These are phyloP conservation scores for Synanthedon andrenaeformis DNA, from an alignment of 2,888 invertebrate genomes.

Conservation along the genomic window DNA sequence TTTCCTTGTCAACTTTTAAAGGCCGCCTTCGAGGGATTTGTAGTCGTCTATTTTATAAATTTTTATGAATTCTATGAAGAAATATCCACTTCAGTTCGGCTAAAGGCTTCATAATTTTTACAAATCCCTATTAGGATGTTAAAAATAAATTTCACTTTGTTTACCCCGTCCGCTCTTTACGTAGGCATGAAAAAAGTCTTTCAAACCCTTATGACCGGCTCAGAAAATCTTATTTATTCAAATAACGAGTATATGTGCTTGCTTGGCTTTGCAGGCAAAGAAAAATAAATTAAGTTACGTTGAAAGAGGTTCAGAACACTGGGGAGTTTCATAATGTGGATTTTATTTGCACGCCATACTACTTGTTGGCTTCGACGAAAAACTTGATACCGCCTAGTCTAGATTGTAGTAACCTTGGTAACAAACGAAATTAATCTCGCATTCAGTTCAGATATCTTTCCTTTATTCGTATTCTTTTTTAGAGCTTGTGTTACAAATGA, in stretches of 20 bases:
- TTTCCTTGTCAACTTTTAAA: no score
- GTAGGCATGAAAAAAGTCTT: constrained; percentile 30
- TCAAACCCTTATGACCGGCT: background rate
- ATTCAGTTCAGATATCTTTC: no score
- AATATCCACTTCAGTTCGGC: no score
- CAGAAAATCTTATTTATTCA: background rate
- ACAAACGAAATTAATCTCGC: no score
- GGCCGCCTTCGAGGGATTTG: no score
- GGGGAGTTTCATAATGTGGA: background rate
- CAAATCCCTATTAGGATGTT: constrained; percentile 11
- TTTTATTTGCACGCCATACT: background rate
- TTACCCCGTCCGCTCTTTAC: constrained; percentile 24
- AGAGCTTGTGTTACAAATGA: no score
- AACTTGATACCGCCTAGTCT: background rate
- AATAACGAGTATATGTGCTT: background rate
- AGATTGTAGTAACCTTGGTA: no score
- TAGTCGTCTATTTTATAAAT: no score
- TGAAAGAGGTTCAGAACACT: background rate
- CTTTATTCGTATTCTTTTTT: no score
- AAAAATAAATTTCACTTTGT: constrained; percentile 31
- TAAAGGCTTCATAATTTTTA: background rate
- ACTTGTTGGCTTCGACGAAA: background rate
- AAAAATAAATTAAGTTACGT: background rate
- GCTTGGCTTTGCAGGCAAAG: background rate
- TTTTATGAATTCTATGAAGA: no score